Percentiles rank a stretch among this genome's conserved stretches.
Conservation (phyloP, 2,113 vertebrate genomes). For the Paradoxurus hermaphroditus region DNA sequence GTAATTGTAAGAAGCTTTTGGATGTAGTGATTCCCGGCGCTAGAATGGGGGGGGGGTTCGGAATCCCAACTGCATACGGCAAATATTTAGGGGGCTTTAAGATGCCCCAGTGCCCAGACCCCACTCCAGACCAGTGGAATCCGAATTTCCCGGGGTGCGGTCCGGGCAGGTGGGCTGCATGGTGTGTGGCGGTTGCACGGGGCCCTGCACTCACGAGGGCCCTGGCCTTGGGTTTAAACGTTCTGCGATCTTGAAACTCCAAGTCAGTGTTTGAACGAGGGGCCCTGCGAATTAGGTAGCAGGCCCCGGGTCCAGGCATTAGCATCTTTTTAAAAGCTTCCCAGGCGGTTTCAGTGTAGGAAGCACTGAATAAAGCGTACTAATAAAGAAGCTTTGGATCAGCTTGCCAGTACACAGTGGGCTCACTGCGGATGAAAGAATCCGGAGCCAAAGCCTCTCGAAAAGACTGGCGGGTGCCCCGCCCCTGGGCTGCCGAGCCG, state of each 20-base stretch:
- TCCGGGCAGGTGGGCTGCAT: neutral
- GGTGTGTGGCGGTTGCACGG: neutral
- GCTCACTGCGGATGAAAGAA: neutral
- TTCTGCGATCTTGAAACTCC: neutral
- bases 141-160: neutral
- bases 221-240: neutral
- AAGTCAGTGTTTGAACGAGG: neutral
- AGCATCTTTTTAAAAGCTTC: conserved; percentile 1
- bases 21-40: conserved; percentile 15
- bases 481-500: neutral
- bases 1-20: conserved; percentile 49
- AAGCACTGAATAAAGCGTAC: neutral
- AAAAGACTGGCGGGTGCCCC: neutral
- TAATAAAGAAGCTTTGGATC: conserved; percentile 14
- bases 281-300: neutral
- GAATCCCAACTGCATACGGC: neutral
- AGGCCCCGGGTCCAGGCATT: neutral
- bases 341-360: conserved; percentile 1
- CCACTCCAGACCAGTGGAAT: neutral
- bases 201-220: neutral
- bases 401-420: neutral
- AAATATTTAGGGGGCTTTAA: conserved; percentile 48
- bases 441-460: neutral
- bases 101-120: neutral
- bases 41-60: neutral